Evolutionary conservation across 2,113 vertebrate genomes (phyloP).

Genomic region (Lethenteron camtschaticum): DNA sequence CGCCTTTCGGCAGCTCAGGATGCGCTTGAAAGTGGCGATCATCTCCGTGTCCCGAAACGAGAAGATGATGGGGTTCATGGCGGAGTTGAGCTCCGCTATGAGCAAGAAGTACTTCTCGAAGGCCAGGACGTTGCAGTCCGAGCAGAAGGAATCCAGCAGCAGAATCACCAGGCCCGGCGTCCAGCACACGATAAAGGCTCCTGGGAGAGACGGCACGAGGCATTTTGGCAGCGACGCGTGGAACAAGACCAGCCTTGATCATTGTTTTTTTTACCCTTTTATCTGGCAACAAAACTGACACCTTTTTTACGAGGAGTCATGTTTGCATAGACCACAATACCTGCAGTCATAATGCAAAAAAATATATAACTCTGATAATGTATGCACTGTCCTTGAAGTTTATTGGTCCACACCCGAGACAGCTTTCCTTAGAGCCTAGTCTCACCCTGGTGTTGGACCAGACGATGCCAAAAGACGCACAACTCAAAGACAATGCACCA

Average conservation of each 20-base stretch:
- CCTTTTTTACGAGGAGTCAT: no score
- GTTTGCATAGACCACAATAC: no score
- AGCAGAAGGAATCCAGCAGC: conserved; percentile 74
- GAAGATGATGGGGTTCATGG: conserved; percentile 99
- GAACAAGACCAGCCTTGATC: conserved; percentile 20
- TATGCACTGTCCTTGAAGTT: no score
- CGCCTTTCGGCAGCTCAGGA: conserved; percentile 56
- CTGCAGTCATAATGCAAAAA: no score
- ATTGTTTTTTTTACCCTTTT: conserved; percentile 16
- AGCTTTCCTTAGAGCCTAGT: no score
- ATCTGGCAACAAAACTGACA: no score
- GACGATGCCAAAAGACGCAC: no score
- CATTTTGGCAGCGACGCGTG: no score
- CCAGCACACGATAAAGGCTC: conserved; percentile 96
- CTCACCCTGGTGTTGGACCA: no score
- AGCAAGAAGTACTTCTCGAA: conserved; percentile 96
- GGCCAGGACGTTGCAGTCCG: conserved; percentile 51
- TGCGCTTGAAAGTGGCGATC: conserved; percentile 89
- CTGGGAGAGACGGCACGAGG: conserved; percentile 17
- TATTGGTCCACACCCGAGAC: no score
- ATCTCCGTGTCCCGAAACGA: conserved; percentile 97
- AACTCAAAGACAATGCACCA: no score
- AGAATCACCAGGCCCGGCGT: conserved; percentile 81
- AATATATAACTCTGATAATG: no score
- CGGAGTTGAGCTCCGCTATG: conserved; percentile 85